Conservation (phyloP, 35 echinoderm and acorn worm genomes). For the Ophiothrix spiculata region DNA sequence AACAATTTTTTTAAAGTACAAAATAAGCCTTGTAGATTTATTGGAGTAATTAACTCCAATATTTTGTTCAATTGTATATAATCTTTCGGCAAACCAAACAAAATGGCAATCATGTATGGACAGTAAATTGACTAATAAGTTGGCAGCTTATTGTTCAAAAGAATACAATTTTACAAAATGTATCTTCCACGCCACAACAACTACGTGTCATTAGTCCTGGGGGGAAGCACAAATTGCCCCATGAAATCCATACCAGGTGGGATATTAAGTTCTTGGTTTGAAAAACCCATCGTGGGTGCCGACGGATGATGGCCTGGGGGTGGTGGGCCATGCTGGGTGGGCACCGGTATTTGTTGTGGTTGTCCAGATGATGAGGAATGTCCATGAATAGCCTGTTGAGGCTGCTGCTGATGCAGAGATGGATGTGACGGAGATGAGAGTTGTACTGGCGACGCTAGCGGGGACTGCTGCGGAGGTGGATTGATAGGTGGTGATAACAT, state of each 20-base stretch:
- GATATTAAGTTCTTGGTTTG: background rate
- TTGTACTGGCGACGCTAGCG: background rate
- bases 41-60: too few species aligned
- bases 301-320: too few species aligned
- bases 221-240: constrained; percentile 4
- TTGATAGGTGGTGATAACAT: background rate
- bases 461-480: background rate
- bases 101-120: too few species aligned
- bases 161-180: too few species aligned
- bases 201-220: background rate
- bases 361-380: background rate
- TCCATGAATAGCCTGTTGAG: background rate
- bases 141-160: too few species aligned
- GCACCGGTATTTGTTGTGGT: background rate
- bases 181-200: too few species aligned
- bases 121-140: too few species aligned
- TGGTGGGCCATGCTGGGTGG: background rate
- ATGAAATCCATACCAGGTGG: constrained; percentile 11
- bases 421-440: background rate
- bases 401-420: background rate
- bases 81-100: too few species aligned
- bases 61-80: too few species aligned
- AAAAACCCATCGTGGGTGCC: background rate
- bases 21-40: too few species aligned
- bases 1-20: too few species aligned